phyloP scores from a whole-genome alignment of 2,888 invertebrate species.

The Caenorhabditis virilis region DNA sequence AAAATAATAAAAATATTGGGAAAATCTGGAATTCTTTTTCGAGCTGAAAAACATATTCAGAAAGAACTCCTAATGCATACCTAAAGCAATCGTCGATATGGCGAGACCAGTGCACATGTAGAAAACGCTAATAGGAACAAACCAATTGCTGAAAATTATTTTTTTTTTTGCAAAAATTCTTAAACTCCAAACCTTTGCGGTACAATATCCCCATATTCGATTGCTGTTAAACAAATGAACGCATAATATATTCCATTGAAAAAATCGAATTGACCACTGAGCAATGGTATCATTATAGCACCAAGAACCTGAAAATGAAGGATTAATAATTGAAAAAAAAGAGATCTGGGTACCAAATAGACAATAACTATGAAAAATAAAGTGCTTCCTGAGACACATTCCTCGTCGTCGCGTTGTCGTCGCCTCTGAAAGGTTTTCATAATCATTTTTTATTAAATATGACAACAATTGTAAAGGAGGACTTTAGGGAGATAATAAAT shows the following conservation, averaged over 20 bases:
- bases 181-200: conserved; percentile 50
- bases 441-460: too few relatives aligned
- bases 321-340: background rate
- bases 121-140: conserved; percentile 61
- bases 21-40: background rate
- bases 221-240: conserved; percentile 65
- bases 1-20: background rate
- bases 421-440: conserved; percentile 1
- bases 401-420: conserved; percentile 30
- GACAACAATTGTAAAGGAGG: too few relatives aligned
- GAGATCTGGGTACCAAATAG: too few relatives aligned
- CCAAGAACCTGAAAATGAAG: conserved; percentile 30
- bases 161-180: background rate
- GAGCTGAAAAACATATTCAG: background rate
- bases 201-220: conserved; percentile 65
- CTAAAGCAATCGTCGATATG: conserved; percentile 66
- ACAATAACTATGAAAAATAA: conserved; percentile 50
- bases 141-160: conserved; percentile 49
- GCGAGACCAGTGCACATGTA: conserved; percentile 66
- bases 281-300: conserved; percentile 44
- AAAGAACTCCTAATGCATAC: conserved; percentile 18
- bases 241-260: conserved; percentile 65
- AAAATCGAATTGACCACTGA: conserved; percentile 61
- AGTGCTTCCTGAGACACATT: conserved; percentile 40
- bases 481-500: too few relatives aligned